Evolutionary conservation across 92 coral and sea anemone genomes (phyloP).

Genomic region (Isaurus tuberculatus): DNA sequence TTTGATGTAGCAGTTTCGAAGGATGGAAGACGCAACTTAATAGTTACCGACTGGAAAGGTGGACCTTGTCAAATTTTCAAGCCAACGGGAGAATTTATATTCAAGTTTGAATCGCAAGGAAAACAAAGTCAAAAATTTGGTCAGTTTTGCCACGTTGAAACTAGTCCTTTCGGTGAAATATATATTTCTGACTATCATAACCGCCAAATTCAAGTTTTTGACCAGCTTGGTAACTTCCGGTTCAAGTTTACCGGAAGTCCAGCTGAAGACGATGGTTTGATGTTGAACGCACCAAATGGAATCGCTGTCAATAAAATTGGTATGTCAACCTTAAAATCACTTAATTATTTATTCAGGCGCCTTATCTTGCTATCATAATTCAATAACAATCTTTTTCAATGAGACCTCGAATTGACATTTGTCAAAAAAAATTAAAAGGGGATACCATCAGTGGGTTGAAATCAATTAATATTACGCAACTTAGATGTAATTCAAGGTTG

Average conservation of each 20-base stretch:
- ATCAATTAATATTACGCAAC: no score
- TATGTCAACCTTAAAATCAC: constrained; percentile 15
- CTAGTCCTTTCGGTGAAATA: constrained; percentile 45
- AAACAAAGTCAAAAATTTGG: constrained; percentile 33
- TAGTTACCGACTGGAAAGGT: constrained; percentile 65
- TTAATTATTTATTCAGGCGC: no score
- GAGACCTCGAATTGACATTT: no score
- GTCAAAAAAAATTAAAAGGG: no score
- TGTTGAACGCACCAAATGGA: constrained; percentile 56
- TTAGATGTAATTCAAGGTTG: no score
- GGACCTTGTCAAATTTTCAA: constrained; percentile 54
- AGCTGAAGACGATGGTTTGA: constrained; percentile 65
- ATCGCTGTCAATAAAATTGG: constrained; percentile 60
- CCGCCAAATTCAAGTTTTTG: constrained; percentile 56
- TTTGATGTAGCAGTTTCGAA: constrained; percentile 54
- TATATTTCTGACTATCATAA: constrained; percentile 60
- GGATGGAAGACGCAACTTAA: constrained; percentile 42
- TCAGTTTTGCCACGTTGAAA: constrained; percentile 56
- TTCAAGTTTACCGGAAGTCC: constrained; percentile 44
- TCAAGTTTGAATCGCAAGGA: constrained; percentile 39
- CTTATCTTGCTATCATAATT: no score
- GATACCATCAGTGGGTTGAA: no score
- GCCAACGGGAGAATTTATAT: constrained; percentile 53
- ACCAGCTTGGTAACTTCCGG: constrained; percentile 41
- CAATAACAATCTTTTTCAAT: no score